Base-by-base conservation (phyloP, 2,797 vertebrate genomes). In the Crenuchus spilurus region DNA sequence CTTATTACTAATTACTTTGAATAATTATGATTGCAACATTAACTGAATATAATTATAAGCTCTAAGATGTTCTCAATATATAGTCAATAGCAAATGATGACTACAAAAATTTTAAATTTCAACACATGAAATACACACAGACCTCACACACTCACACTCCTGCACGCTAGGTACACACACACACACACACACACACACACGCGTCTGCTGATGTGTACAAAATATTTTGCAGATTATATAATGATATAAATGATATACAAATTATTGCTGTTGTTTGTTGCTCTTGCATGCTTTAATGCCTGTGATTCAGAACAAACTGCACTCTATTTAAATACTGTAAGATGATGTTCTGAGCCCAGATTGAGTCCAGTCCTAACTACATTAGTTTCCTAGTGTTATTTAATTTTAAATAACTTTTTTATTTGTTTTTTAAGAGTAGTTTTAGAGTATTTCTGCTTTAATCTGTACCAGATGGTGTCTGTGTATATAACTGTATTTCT, bases 101-200 rank as follows among this genome's bases (percentile, higher is more conserved):
- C 1, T 18, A n/a, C n/a, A n/a, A 26, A 9, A 7, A 8, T 51
- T 18, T 20, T 0, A 31, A 31, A 57, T 57, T 22, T 42, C 14
- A 9, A 30, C 3, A 13, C n/a, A 7, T 42, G 42, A 31, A 52
- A 13, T 39, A 54, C 8, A 16, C 6, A 18, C 24, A n/a, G 14
- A 7, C 18, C 8, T 52, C 24, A 52, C 58, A 41, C 42, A 37
- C n/a, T 1, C 31, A 9, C 44, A n/a, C 20, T n/a, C 9, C n/a
- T 4, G 4, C n/a, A 18, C 18, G 10, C 9, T 26, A 55, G 10
- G 41, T 2, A 44, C 6, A 57, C 16, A 37, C 57, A 60, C 18
- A 39, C 57, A 61, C 37, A 58, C 55, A 61, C 2, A 37, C 33
- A 37, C 55, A 61, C 58, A 41, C 20, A 72, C 48, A 54, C 26